Evolutionary conservation across 2,888 invertebrate species (phyloP).

Genomic region (Tiliacea aurago): DNA sequence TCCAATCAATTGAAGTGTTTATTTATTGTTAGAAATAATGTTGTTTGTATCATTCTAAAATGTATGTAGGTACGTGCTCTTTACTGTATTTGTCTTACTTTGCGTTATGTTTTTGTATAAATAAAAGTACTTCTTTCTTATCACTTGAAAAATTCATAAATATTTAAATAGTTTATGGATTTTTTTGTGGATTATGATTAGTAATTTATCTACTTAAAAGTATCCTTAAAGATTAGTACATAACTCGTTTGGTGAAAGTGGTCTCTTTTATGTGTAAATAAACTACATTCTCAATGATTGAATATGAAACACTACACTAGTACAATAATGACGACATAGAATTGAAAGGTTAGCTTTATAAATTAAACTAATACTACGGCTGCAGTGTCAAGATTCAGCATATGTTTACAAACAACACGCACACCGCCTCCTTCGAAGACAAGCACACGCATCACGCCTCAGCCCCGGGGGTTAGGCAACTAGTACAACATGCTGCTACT

Average conservation of each 20-base stretch:
- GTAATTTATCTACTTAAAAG: not conserved
- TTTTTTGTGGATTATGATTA: not conserved
- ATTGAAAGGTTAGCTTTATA: not conserved
- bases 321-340: not conserved
- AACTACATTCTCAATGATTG: not conserved
- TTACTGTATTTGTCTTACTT: not conserved
- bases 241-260: not conserved
- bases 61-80: too few relatives aligned
- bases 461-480: not conserved
- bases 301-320: not conserved
- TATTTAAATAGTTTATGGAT: too few relatives aligned
- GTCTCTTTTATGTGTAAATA: not conserved
- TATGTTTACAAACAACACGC: not conserved
- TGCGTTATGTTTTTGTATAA: not conserved
- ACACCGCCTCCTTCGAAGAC: not conserved
- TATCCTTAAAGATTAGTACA: not conserved
- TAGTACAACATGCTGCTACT: constrained; percentile 1
- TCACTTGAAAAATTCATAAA: not conserved
- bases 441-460: not conserved
- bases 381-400: not conserved
- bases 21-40: not conserved
- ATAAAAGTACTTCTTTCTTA: too few relatives aligned
- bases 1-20: not conserved
- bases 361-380: not conserved
- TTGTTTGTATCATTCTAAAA: not conserved